Conservation (phyloP, 2,113 vertebrate genomes). For the Oncorhynchus nerka region DNA sequence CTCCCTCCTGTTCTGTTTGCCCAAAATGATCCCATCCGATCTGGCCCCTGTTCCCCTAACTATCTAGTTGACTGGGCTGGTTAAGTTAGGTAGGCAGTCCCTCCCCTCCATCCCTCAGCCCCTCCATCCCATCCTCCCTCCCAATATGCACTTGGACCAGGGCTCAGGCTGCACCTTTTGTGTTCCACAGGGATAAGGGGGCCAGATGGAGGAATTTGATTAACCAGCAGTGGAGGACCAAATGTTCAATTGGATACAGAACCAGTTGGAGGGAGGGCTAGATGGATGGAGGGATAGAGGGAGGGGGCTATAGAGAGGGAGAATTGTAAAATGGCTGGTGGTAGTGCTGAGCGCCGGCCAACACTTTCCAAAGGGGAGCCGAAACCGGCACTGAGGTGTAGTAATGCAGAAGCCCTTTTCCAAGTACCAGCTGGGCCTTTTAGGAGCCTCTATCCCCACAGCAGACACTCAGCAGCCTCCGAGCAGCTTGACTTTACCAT, state of each 20-base stretch:
- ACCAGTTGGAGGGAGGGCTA: conserved; percentile 95
- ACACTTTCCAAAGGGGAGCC: conserved; percentile 98
- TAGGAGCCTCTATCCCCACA: conserved; percentile 97
- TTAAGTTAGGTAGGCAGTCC: conserved; percentile 92
- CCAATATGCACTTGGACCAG: conserved; percentile 94
- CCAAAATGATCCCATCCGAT: conserved; percentile 64
- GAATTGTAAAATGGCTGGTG: conserved; percentile 99
- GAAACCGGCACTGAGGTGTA: conserved; percentile 98
- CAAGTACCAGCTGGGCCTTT: conserved; percentile 99
- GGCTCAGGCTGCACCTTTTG: conserved; percentile 96
- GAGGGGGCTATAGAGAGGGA: conserved; percentile 48
- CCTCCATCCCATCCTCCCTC: conserved; percentile 72
- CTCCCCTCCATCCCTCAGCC: conserved; percentile 66
- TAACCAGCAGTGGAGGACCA: conserved; percentile 99
- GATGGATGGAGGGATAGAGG: conserved; percentile 68
- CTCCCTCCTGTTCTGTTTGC: conserved; percentile 59
- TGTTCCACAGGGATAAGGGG: conserved; percentile 91
- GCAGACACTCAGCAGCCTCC: conserved; percentile 97
- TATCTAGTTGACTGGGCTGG: conserved; percentile 81
- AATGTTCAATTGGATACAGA: conserved; percentile 99
- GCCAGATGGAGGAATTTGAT: conserved; percentile 99
- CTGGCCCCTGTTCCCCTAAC: conserved; percentile 64
- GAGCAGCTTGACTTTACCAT: conserved; percentile 99
- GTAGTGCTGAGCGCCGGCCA: conserved; percentile 96
- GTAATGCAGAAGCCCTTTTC: conserved; percentile 98